These are phyloP conservation scores for Xenopus tropicalis DNA, from an alignment of 2,113 vertebrate genomes.

Conservation along the genomic window DNA sequence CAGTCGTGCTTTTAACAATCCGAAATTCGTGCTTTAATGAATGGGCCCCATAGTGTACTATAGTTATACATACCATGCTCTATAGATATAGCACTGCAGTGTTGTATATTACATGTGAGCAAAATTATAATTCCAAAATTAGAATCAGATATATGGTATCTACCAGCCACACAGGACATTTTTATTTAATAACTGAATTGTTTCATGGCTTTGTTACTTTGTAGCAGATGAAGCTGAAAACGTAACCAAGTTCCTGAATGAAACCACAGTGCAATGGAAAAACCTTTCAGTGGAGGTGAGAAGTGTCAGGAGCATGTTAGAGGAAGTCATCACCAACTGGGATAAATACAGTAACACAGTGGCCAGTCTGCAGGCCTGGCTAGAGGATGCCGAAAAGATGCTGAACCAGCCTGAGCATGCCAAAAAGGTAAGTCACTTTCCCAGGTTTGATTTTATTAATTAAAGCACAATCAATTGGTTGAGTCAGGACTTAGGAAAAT, in stretches of 20 bases:
- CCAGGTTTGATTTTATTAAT: neutral
- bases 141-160: too few relatives aligned
- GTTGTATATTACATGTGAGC: too few relatives aligned
- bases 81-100: too few relatives aligned
- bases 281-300: constrained; percentile 88
- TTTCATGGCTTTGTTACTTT: constrained; percentile 30
- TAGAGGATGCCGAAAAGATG: constrained; percentile 87
- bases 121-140: too few relatives aligned
- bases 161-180: too few relatives aligned
- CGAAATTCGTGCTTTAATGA: too few relatives aligned
- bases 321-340: constrained; percentile 91
- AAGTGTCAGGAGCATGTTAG: constrained; percentile 90
- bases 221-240: constrained; percentile 84
- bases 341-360: constrained; percentile 81
- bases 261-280: constrained; percentile 88
- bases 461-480: neutral
- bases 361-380: constrained; percentile 83
- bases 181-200: neutral
- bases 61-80: too few relatives aligned
- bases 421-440: constrained; percentile 73
- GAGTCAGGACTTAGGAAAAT: too few relatives aligned
- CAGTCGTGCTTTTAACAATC: too few relatives aligned
- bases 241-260: constrained; percentile 82
- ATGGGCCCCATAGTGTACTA: too few relatives aligned
- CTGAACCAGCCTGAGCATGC: constrained; percentile 78